These are phyloP conservation scores for Cynaeus angustus DNA, from an alignment of 2,888 invertebrate genomes.

Conservation along the genomic window DNA sequence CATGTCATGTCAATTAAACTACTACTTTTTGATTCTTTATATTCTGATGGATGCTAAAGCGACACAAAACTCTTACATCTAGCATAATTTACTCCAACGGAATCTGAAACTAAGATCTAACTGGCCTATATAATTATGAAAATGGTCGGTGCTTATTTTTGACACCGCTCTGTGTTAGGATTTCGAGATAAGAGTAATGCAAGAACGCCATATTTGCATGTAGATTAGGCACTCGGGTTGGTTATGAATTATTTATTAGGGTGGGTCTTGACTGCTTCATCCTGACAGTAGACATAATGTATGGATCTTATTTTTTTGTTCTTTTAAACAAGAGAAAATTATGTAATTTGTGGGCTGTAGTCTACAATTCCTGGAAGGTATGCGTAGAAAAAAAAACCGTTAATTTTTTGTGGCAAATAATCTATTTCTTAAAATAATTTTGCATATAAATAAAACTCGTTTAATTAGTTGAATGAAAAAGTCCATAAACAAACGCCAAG, in stretches of 20 bases:
- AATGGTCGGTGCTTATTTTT: constrained; percentile 41
- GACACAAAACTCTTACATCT: constrained; percentile 5
- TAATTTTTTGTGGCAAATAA: background rate
- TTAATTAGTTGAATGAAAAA: no score
- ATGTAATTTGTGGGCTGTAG: constrained; percentile 17
- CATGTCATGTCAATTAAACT: constrained; percentile 24
- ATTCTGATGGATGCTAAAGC: constrained; percentile 17
- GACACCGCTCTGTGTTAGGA: constrained; percentile 33
- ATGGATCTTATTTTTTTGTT: constrained; percentile 34
- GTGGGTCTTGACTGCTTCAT: constrained; percentile 52
- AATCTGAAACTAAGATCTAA: constrained; percentile 36
- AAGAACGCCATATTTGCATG: constrained; percentile 47
- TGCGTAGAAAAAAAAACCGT: background rate
- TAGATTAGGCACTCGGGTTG: constrained; percentile 42
- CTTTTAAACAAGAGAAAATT: constrained; percentile 18
- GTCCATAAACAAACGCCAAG: background rate
- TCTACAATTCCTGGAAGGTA: no score
- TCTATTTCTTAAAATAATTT: background rate
- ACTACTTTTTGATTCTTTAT: constrained; percentile 18
- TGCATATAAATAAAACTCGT: background rate
- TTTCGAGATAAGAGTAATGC: constrained; percentile 43
- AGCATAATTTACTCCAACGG: constrained; percentile 16
- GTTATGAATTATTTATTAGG: constrained; percentile 57
- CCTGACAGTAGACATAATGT: constrained; percentile 49
- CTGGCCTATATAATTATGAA: constrained; percentile 40